Base-by-base conservation (phyloP, 2,797 vertebrate species). In the Oreonectes daqikongensis region DNA sequence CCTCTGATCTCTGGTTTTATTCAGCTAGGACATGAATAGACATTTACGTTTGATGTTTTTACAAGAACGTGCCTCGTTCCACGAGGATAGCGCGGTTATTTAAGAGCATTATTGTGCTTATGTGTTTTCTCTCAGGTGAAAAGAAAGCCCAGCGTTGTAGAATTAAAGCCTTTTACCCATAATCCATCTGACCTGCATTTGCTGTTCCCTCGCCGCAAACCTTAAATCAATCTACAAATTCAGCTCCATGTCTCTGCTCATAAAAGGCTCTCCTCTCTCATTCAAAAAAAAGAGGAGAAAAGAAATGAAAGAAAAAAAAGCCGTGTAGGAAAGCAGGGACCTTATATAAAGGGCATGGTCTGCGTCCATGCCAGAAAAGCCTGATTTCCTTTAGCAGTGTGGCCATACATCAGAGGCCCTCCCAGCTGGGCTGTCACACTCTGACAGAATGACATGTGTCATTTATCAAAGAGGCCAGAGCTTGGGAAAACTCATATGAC, bases 361-460 rank as follows among this genome's bases (percentile, higher is more conserved):
- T 95, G 90, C 86, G 90, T 94, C 84, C 88, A 94, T 97, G 96
- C 96, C 96, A 97, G 97, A 97, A 91, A 90, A 92, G 90, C 88
- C 95, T 94, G 95, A 97, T 97, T 98, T 97, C 97, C 96, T 98
- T 96, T 96, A 95, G 91, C 94, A 90, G 91, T 89, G 83, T 92
- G 91, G 94, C 94, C 95, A 97, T 99, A 95, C 94, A 99, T 99
- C 97, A 98, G 92, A 84, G 77, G 96, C 93, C 95, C 95, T 96
- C 97, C 95, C 96, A 95, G 95, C 94, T 96, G 96, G 95, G 93
- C 94, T 96, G 96, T 97, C 96, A 97, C 94, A 94, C 94, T 90
- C 94, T 97, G 98, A 99, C 98, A 99, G 96, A 98, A 99, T 99
- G 98, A 97, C 97, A 95, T 94, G 96, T 99, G 98, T 99, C 98